These are phyloP conservation scores for Pocillopora grandis DNA, from an alignment of 92 coral and sea anemone species.

Conservation along the genomic window DNA sequence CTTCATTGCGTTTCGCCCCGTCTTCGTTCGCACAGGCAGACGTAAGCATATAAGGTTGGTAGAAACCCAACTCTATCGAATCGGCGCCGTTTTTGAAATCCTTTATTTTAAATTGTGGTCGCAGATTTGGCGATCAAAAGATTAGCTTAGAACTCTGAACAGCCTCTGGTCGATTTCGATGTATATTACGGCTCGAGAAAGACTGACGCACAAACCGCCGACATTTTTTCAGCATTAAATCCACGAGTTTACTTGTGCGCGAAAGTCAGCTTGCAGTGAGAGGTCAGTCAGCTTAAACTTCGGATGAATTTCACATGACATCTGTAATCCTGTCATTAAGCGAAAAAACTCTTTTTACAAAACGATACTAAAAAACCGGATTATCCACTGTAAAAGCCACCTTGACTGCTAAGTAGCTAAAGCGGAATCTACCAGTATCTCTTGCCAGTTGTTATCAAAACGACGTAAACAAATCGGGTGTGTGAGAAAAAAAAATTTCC, in stretches of 20 bases:
- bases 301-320: conserved; percentile 39
- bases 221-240: background rate
- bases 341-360: conserved; percentile 18
- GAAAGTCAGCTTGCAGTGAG: background rate
- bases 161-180: background rate
- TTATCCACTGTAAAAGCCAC: conserved; percentile 18
- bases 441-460: conserved; percentile 1
- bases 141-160: background rate
- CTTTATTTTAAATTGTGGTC: background rate
- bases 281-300: background rate
- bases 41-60: background rate
- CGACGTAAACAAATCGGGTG: conserved; percentile 8
- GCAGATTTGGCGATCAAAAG: conserved; percentile 10
- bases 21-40: background rate
- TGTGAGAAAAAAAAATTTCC: background rate
- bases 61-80: background rate
- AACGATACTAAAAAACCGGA: background rate
- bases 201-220: background rate
- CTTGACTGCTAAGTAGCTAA: background rate
- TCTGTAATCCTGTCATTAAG: conserved; percentile 26
- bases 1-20: conserved; percentile 9
- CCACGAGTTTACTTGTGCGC: background rate
- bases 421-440: background rate
- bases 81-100: background rate
- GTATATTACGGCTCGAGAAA: background rate